Base-by-base conservation (phyloP, 2,113 vertebrate species). In the Nycticorax nycticorax region DNA sequence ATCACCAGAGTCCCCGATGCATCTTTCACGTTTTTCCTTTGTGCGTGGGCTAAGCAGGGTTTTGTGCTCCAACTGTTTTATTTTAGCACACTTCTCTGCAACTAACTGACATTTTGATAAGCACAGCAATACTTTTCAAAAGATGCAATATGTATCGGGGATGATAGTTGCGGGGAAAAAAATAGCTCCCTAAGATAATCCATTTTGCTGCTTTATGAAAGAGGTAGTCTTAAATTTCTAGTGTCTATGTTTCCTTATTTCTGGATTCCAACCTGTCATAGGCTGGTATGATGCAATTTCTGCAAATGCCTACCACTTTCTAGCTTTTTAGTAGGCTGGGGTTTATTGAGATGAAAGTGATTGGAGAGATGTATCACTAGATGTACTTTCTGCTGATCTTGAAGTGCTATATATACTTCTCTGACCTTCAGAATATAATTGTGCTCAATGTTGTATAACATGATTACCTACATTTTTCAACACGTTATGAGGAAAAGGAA, bases 361-460 rank as follows among this genome's bases (percentile, higher is more conserved):
- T 48, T 17, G 48, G 27, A 55, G 39, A 84, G 50, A 75, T 45
- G 14, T 33, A 72, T 90, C 67, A 64, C n/a, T 48, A 90, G 48
- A 63, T 41, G 9, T 60, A 75, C 23, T 82, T 91, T 89, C 73
- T 85, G 66, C 30, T 76, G 74, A 91, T 73, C n/a, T 53, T 24
- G 16, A 43, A 78, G 17, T 60, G 21, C 6, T 50, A 30, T n/a
- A 45, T 73, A 37, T 73, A n/a, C 35, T 30, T 43, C 24, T 68
- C 14, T 72, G 62, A 91, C 81, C 71, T 95, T 91, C 78, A 73
- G 12, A 72, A 37, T 57, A 24, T 82, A 48, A 88, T 48, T 89
- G 37, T 76, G 55, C 17, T 94, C 75, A 88, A 27, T 77, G 71
- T 63, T 71, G n/a, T 71, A 48, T 68, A 73, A 69, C 32, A 47